phyloP scores from a whole-genome alignment of 1,140 invertebrate species.

The Trichomalopsis sarcophagae region DNA sequence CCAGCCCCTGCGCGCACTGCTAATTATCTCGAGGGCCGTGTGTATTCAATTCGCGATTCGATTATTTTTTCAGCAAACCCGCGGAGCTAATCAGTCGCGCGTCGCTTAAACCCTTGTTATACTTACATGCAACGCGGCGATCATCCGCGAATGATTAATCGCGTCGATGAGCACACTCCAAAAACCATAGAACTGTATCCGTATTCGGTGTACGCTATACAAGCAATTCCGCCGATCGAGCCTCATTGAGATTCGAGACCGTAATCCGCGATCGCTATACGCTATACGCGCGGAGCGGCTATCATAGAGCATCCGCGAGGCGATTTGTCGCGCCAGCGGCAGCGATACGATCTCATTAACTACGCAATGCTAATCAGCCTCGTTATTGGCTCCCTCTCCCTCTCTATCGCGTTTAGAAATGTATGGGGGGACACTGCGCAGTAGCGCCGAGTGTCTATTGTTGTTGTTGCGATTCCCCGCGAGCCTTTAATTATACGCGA shows the following conservation, averaged over 20 bases:
- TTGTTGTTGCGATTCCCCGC: conserved; percentile 27
- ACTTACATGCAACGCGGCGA: not conserved
- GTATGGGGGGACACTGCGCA: not conserved
- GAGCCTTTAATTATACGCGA: conserved; percentile 38
- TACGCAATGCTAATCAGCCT: conserved; percentile 43
- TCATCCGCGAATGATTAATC: conserved; percentile 4
- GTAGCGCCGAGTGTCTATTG: not conserved
- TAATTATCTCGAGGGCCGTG: conserved; percentile 56
- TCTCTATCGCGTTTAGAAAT: conserved; percentile 15
- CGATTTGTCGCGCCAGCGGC: conserved; percentile 30
- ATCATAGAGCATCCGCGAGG: not conserved
- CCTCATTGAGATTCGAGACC: not conserved
- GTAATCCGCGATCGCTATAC: not conserved
- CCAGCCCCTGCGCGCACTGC: conserved; percentile 35
- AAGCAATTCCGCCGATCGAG: not conserved
- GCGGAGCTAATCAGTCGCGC: too few species aligned
- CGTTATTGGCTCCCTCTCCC: conserved; percentile 14
- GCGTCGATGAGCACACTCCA: too few species aligned
- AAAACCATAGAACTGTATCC: too few species aligned
- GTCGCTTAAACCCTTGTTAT: not conserved
- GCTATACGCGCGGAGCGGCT: not conserved
- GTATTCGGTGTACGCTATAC: too few species aligned
- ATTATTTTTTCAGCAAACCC: not conserved
- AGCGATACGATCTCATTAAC: conserved; percentile 47
- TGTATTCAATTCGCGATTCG: conserved; percentile 44